Percentiles rank a stretch among this genome's conserved stretches.
Conservation (phyloP, 2,797 vertebrate species). For the Periparus ater region DNA sequence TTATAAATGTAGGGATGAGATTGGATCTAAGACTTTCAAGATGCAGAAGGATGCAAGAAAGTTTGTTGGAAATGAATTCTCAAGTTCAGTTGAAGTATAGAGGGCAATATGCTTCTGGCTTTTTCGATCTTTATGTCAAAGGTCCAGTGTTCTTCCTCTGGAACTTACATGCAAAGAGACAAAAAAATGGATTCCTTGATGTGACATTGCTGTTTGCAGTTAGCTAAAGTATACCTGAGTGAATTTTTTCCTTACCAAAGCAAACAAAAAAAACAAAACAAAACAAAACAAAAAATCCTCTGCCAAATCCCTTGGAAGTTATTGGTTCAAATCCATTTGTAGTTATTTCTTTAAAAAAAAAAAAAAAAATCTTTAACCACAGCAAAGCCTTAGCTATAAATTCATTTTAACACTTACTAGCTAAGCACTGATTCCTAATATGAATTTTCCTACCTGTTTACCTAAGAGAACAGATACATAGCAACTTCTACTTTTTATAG, state of each 20-base stretch:
- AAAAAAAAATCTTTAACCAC: background rate
- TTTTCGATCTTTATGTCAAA: background rate
- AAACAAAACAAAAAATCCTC: accelerated
- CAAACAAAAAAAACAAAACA: background rate
- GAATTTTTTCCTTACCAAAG: background rate
- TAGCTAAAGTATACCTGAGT: background rate
- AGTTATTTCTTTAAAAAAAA: too few species aligned
- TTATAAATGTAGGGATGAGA: constrained; percentile 56
- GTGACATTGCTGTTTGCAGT: background rate
- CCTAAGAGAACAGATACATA: background rate
- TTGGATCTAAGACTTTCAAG: background rate
- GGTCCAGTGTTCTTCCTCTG: background rate
- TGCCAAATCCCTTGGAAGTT: background rate
- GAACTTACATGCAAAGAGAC: background rate
- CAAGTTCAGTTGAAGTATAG: background rate
- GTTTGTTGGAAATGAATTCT: background rate
- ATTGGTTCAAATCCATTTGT: background rate
- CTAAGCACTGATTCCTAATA: background rate
- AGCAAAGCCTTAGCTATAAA: background rate
- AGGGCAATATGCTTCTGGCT: background rate
- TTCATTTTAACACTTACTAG: background rate
- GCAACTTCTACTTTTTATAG: background rate
- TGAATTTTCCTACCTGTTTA: background rate
- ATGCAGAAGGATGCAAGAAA: background rate
- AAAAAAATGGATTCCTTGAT: background rate